Evolutionary conservation across 2,113 vertebrate species (phyloP), one percentile per base, ranked within the genome.

Genomic region (Hemichromis elongatus): DNA sequence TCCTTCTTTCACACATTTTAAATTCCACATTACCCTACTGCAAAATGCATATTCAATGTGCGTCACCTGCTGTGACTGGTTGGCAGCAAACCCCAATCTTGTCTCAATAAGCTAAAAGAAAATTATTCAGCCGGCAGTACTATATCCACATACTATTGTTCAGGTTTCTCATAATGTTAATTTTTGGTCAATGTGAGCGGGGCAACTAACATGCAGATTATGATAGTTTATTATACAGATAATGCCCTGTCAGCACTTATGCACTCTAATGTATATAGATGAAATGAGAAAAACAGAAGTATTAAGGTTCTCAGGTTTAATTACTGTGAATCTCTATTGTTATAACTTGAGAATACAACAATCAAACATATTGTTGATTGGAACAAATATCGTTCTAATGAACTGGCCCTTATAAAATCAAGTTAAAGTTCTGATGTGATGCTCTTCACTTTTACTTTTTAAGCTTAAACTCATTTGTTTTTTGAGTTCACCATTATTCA

Each of bases 31-130:
- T 86, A 40, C 66, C 77, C 45, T 68, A 73, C 37, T 68, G 11
- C 50, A 82, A 80, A 90, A 89, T 90, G 26, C 73, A 93, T 87
- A 91, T 89, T 91, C 83, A 89, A 1, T 66, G 45, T 40, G 78
- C 52, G 61, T 82, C 78, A 91, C 90, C 89, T 90, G 88, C 89
- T 88, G 89, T 47, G 83, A 56, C 45, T 59, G 40, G 80, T 47
- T 90, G 88, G 85, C 90, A 90, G 81, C 33, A 21, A 77, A 79
- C 13, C 79, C 63, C 21, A 77, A 80, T 89, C 75, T 79, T 68
- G 21, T 88, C 83, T 88, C 66, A 82, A 68, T 94, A 81, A 81
- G 54, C 57, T 28, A 79, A 85, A 37, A 79, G 81, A 87, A 80
- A 85, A 86, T 92, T 90, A 90, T 86, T 92, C 88, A 89, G 88